Conservation (phyloP, 2,888 invertebrate genomes). For the Drosophila paucipuncta region DNA sequence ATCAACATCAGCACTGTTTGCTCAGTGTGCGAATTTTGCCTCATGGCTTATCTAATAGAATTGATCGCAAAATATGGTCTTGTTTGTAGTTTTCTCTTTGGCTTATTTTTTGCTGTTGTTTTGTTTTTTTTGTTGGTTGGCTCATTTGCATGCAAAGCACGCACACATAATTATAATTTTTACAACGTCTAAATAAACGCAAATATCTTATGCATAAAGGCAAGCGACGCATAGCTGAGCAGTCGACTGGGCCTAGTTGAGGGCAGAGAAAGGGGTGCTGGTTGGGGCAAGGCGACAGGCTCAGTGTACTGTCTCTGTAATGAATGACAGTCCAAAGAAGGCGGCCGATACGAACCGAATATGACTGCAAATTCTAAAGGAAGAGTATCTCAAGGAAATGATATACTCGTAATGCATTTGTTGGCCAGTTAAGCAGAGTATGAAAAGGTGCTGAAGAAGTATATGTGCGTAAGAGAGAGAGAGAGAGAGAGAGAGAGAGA, state of each 20-base stretch:
- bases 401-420: background rate
- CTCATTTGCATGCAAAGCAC: conserved; percentile 63
- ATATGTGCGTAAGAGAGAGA: too few species aligned
- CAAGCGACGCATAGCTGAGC: conserved; percentile 44
- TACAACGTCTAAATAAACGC: conserved; percentile 80
- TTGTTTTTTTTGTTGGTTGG: background rate
- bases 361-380: conserved; percentile 41
- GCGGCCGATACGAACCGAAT: conserved; percentile 32
- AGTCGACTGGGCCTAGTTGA: background rate
- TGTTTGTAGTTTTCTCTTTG: conserved; percentile 39
- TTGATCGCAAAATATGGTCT: conserved; percentile 76
- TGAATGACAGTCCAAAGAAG: conserved; percentile 70
- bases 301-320: conserved; percentile 49
- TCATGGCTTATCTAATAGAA: conserved; percentile 68
- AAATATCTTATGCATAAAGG: conserved; percentile 73
- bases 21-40: conserved; percentile 55
- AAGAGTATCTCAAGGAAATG: background rate
- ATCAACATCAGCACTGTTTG: conserved; percentile 59
- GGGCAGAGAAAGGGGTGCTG: background rate
- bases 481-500: too few species aligned
- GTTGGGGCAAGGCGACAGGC: background rate
- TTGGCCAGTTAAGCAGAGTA: background rate
- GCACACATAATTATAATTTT: conserved; percentile 80
- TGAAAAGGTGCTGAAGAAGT: background rate
- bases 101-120: background rate